phyloP scores from a whole-genome alignment of 1,140 invertebrate species.

The Orchesella cincta region DNA sequence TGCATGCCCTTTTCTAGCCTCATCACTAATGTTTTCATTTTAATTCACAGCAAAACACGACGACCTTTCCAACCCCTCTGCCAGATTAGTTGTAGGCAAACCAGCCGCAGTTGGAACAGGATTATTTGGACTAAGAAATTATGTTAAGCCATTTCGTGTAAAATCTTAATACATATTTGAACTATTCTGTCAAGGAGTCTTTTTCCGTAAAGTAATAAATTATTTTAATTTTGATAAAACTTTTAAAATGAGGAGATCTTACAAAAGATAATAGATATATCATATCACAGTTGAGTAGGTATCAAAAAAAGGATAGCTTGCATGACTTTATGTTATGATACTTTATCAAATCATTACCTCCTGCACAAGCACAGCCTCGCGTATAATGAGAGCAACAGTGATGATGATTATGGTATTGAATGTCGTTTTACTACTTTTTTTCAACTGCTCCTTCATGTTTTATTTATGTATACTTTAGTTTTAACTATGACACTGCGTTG shows the following conservation, averaged over 20 bases:
- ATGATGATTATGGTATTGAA: too few species aligned
- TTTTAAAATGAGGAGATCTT: background rate
- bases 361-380: too few species aligned
- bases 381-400: too few species aligned
- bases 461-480: too few species aligned
- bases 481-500: too few species aligned
- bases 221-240: background rate
- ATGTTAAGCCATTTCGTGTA: background rate
- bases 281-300: background rate
- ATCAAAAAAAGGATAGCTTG: background rate
- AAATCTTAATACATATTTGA: background rate
- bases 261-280: background rate
- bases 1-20: background rate
- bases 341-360: background rate
- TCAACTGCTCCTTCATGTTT: too few species aligned
- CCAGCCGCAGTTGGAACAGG: slow-evolving; percentile 83
- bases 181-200: too few species aligned
- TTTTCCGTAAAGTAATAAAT: too few species aligned
- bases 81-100: slow-evolving; percentile 83
- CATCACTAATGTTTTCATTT: slow-evolving; percentile 42
- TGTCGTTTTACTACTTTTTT: too few species aligned
- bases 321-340: background rate
- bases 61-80: slow-evolving; percentile 79
- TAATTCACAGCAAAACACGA: slow-evolving; percentile 68
- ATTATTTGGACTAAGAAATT: slow-evolving; percentile 63